A percentile compares a stretch with the other conserved stretches of the same genome.
Evolutionary conservation across 2,113 vertebrate genomes (phyloP).

Genomic region (Corydoras maculifer): DNA sequence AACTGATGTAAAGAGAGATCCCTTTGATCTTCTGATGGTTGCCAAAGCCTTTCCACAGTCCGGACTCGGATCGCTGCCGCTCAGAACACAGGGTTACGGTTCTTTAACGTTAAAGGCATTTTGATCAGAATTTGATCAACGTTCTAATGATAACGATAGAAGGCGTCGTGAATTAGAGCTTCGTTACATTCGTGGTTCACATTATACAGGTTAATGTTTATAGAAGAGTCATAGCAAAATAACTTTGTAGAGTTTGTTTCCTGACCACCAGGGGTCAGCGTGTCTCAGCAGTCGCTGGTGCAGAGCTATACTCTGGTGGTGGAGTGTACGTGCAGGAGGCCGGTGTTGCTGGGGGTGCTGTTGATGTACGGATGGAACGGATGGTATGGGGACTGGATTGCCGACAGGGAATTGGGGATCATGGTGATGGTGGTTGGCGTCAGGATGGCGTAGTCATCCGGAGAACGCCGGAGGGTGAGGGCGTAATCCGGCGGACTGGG

Average conservation of each 20-base stretch:
- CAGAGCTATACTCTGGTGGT: conserved; percentile 90
- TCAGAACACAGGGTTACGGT: too few species aligned
- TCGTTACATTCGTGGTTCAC: neutral
- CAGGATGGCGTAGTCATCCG: conserved; percentile 89
- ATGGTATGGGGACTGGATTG: conserved; percentile 82
- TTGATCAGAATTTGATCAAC: neutral
- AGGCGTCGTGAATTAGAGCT: neutral
- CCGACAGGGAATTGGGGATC: conserved; percentile 85
- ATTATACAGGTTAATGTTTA: conserved; percentile 1
- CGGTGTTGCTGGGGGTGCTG: conserved; percentile 87
- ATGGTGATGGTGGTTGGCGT: conserved; percentile 89
- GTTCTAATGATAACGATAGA: too few species aligned
- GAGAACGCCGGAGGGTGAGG: conserved; percentile 85
- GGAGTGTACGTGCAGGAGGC: conserved; percentile 90
- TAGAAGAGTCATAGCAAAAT: conserved; percentile 4
- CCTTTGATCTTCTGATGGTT: too few species aligned
- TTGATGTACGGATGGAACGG: conserved; percentile 82
- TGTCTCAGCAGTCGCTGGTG: conserved; percentile 2
- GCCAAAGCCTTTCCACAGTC: too few species aligned
- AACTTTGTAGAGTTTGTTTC: conserved; percentile 47
- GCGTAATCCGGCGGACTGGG: conserved; percentile 91
- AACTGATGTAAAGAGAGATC: too few species aligned
- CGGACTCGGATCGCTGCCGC: too few species aligned
- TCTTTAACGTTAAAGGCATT: neutral
- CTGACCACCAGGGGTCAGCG: conserved; percentile 38